Evolutionary conservation across 2,113 vertebrate species (phyloP), one percentile per base, ranked within the genome.

Genomic region (Lutjanus erythropterus): DNA sequence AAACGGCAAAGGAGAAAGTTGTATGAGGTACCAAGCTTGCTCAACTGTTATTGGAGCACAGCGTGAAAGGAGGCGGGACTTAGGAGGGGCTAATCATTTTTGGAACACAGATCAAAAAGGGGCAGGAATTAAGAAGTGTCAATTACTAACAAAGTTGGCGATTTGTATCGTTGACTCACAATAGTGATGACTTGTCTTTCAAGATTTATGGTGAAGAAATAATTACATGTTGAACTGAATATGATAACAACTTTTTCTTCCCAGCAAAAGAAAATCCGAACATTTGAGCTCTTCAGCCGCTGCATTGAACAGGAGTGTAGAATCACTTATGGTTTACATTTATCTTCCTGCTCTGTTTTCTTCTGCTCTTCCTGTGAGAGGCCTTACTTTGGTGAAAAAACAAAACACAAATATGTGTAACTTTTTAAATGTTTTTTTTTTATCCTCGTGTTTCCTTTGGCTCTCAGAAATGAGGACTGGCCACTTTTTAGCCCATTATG

Each of bases 351-450:
- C 65, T 69, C 56, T 35, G 23, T 75, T 86, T 75, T 75, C 19
- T 73, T 84, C 44, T 83, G 11, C 65, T 61, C 72, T 71, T 80
- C 35, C 71, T 86, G 44, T 69, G 49, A 76, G 92, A 74, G 89
- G 94, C 95, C 94, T 95, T 95, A 89, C 31, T 89, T 88, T 69
- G 41, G 37, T 77, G 25, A 16, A 53, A 61, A 55, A 67, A 37
- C 29, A 37, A 61, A 39, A 18, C 9, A 9, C 9, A 11, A 56
- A 0, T 68, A 16, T 55, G 21, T 55, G 16, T 44, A 12, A 77
- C 18, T 78, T 75, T 84, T 67, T 59, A 62, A 29, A 8, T 50
- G 35, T 21, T 52, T 74, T 41, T 68, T 66, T 70, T 71, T 29
- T 8, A 50, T 70, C 33, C 39, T 52, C 42, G 6, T 81, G 4